Base-by-base conservation (phyloP, 23 tunicate species). In the Trididemnum miniatum region DNA sequence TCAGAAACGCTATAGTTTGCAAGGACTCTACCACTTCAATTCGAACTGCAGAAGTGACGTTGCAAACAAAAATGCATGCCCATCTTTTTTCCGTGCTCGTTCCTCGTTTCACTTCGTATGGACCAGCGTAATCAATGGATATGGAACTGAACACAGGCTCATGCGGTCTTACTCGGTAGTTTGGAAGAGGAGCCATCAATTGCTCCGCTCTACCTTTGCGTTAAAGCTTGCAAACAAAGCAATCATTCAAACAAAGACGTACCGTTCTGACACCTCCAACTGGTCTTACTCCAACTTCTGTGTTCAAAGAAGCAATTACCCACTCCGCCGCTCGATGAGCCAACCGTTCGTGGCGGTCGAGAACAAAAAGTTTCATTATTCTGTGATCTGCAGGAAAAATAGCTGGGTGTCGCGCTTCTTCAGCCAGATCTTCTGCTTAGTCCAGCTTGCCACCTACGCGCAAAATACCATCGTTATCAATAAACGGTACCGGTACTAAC, bases 221-320 rank as follows among this genome's bases (percentile, higher is more conserved):
- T 4, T 12, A 26, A 4, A 62, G 22, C 22, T 62, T 62, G 22
- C 67, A 62, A 4, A n/a, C 22, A 25, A 62, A 62, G 26, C 67
- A 62, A n/a, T 62, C 29, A 12, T n/a, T 20, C 26, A 62, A 62
- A 26, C 22, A 62, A n/a, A 62, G 29, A 5, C 67, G 67, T n/a
- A 62, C 54, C 9, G 54, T 44, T 44, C 26, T 25, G 67, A n/a
- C 29, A 20, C 67, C 67, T 62, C 67, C 29, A 5, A 62, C 29
- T 4, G 67, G 67, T n/a, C 67, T 62, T n/a, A 62, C 67, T 62
- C 67, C 67, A 62, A 62, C 29, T 12, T 62, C 67, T 20, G 67
- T 4, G 26, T n/a, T 62, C 22, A 62, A 26, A 62, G 67, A 62
- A 62, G 67, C 67, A 12, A 62, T 12, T 5, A 62, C 67, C 67